Conservation (phyloP, 2,888 invertebrate species). For the Hirtodrosophila trivittata region DNA sequence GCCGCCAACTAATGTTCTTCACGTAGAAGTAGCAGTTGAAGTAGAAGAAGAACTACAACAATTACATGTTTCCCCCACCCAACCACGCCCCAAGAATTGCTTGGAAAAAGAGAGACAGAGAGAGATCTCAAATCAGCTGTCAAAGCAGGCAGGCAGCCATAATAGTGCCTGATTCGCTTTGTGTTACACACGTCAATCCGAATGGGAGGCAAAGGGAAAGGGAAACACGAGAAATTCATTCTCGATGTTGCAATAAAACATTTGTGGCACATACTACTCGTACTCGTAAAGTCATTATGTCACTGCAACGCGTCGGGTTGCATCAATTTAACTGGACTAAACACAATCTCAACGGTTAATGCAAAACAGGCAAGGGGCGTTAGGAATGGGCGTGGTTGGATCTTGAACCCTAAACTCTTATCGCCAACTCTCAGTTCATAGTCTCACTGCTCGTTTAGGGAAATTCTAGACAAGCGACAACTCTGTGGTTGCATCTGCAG, state of each 20-base stretch:
- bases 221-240: too few relatives aligned
- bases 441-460: constrained; percentile 1
- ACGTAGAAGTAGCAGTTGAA: neutral
- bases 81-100: constrained; percentile 4
- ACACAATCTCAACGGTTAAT: too few relatives aligned
- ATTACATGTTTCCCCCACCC: constrained; percentile 19
- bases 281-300: constrained; percentile 32
- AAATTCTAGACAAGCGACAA: constrained; percentile 18
- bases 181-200: constrained; percentile 60
- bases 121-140: constrained; percentile 43
- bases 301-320: constrained; percentile 28
- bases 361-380: too few relatives aligned
- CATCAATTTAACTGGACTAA: constrained; percentile 17
- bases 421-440: too few relatives aligned
- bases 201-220: constrained; percentile 1
- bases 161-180: constrained; percentile 64
- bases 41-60: constrained; percentile 10
- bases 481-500: neutral
- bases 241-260: constrained; percentile 42
- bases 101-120: neutral
- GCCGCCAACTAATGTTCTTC: constrained; percentile 42
- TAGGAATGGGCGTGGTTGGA: neutral
- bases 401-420: neutral
- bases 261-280: constrained; percentile 39
- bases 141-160: constrained; percentile 62